These are phyloP conservation scores for Cryptoblepharus egeriae DNA, from an alignment of 2,797 vertebrate genomes.

Conservation along the genomic window DNA sequence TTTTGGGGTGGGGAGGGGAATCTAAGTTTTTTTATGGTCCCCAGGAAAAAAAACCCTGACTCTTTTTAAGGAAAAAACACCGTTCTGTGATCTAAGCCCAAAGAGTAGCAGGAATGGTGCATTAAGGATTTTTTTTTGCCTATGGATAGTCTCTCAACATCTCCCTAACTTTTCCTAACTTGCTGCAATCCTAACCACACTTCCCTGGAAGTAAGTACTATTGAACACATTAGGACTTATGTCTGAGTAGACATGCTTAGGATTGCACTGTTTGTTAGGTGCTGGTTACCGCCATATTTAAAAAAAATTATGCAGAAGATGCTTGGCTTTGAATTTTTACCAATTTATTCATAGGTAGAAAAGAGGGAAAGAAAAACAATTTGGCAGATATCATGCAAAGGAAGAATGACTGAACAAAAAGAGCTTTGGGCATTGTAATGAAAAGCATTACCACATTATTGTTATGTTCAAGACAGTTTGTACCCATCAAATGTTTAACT, in stretches of 20 bases:
- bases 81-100: background rate
- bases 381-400: background rate
- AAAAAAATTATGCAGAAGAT: background rate
- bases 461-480: constrained; percentile 11
- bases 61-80: background rate
- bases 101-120: background rate
- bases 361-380: constrained; percentile 31
- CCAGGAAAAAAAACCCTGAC: background rate
- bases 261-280: background rate
- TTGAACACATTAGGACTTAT: too few relatives aligned
- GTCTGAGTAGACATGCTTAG: too few relatives aligned
- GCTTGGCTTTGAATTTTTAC: background rate
- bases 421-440: constrained; percentile 13
- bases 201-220: too few relatives aligned
- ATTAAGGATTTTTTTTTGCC: background rate
- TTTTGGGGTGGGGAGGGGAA: background rate
- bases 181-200: too few relatives aligned
- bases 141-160: background rate
- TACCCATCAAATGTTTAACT: background rate
- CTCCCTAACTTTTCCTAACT: too few relatives aligned
- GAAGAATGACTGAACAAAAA: constrained; percentile 50
- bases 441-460: background rate
- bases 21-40: background rate
- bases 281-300: background rate
- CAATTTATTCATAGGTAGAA: background rate